Conservation (phyloP, 2,113 vertebrate genomes). For the Dolichotis patagonum region DNA sequence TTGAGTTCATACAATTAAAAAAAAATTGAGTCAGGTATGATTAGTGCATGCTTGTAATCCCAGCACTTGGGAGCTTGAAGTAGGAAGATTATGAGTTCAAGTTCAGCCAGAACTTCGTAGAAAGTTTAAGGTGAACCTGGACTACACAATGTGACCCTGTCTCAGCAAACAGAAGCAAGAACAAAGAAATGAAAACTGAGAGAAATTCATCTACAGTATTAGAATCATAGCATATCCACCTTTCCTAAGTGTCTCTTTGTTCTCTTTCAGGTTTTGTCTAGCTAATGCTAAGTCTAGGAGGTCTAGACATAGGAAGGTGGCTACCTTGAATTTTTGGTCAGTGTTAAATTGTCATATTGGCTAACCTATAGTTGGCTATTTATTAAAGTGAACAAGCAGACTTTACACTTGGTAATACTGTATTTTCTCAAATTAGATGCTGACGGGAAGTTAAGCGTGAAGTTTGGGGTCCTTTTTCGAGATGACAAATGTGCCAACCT, state of each 20-base stretch:
- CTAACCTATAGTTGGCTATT: background rate
- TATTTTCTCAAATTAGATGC: constrained; percentile 87
- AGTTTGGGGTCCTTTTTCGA: constrained; percentile 95
- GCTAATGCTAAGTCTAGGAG: background rate
- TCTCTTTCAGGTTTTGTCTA: background rate
- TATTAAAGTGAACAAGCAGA: constrained; percentile 29
- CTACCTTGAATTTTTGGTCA: background rate
- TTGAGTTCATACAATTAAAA: background rate
- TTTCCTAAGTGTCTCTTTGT: background rate
- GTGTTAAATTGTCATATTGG: background rate
- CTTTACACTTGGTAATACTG: constrained; percentile 46
- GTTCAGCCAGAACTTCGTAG: background rate
- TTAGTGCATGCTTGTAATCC: background rate
- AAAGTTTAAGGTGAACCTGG: background rate
- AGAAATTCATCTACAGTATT: background rate
- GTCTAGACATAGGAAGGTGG: background rate
- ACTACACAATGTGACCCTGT: background rate
- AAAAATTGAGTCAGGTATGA: background rate
- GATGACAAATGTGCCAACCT: constrained; percentile 98
- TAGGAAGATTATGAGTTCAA: background rate
- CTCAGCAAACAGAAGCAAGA: background rate
- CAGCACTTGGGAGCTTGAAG: background rate
- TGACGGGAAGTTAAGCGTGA: constrained; percentile 93
- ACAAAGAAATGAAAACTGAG: background rate
- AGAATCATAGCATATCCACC: background rate